phyloP scores from a whole-genome alignment of 1,140 invertebrate species.

The Drosophila parvula region DNA sequence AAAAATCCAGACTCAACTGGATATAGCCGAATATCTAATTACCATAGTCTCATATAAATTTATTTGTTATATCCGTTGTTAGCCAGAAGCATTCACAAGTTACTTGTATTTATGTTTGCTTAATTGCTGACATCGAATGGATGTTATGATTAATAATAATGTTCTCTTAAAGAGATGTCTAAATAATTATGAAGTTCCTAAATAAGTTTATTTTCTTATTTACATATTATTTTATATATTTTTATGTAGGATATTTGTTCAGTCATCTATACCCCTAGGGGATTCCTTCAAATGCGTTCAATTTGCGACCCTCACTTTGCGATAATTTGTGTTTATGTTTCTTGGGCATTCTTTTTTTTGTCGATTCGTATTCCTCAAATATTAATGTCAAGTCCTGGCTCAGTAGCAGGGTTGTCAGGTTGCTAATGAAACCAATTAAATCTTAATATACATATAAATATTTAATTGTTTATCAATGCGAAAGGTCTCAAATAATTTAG shows the following conservation, averaged over 20 bases:
- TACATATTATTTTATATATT: not conserved
- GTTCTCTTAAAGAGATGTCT: no score
- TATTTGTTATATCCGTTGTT: not conserved
- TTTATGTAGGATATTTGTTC: not conserved
- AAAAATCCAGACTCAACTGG: not conserved
- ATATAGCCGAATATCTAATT: constrained; percentile 9
- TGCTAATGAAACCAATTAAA: not conserved
- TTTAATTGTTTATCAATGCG: not conserved
- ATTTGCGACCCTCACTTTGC: constrained; percentile 54
- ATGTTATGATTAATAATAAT: no score
- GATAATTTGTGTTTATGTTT: constrained; percentile 63
- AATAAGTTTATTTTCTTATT: not conserved
- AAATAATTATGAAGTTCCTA: not conserved
- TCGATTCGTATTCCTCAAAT: constrained; percentile 42
- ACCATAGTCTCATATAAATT: not conserved
- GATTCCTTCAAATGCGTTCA: constrained; percentile 56
- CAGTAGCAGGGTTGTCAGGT: constrained; percentile 29
- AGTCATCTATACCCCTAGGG: constrained; percentile 10
- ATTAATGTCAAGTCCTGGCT: constrained; percentile 56
- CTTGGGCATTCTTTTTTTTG: constrained; percentile 11
- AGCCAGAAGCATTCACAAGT: no score
- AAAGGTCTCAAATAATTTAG: no score
- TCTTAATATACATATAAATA: not conserved
- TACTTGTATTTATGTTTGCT: no score
- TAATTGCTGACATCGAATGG: no score